Base-by-base conservation (phyloP, 2,888 invertebrate species). In the Dione juno region DNA sequence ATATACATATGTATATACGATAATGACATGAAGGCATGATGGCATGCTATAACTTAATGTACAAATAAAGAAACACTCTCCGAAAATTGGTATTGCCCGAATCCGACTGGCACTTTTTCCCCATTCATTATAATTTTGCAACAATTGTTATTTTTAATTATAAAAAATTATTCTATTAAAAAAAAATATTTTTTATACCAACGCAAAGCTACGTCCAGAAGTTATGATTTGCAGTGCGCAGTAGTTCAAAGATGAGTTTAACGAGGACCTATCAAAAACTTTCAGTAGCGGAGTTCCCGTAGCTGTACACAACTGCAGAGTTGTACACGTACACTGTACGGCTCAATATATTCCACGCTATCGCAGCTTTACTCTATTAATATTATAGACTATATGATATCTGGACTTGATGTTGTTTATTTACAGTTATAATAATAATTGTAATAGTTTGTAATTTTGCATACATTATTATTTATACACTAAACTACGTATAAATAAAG, bases 251-350 rank as follows among this genome's bases (percentile, higher is more conserved):
- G 66, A 54, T 63, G 70, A 67, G 41, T 67, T 67, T 67, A 63
- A 67, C 54, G 63, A 67, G 66, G 37, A 63, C 41, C 54, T 28
- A 43, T 61, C 59, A 70, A 63, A 70, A 70, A 70, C 54, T 70
- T 70, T 70, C 13, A 35, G 19, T 21, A 45, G 21, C 50, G 69
- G 28, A 37, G 37, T 50, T 54, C 37, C 11, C 19, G 59, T 61
- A 41, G 21, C 11, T 14, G 59, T 61, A 41, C 21, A 28, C 28
- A n/a, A 21, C 43, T 61, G 21, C 14, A 59, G n/a, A n/a, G n/a
- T n/a, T n/a, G n/a, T 21, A 61, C 59, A 43, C 43, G 59, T 43
- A 61, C 41, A 8, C 11, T 1, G 41, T 40, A 21, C n/a, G 14
- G 28, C 59, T 64, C 45, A 16, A 64, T 45, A 50, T 37, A 50